Percentiles rank a stretch among this genome's conserved stretches.
phyloP scores from a whole-genome alignment of 2,797 vertebrate species.

The Megalops cyprinoides region DNA sequence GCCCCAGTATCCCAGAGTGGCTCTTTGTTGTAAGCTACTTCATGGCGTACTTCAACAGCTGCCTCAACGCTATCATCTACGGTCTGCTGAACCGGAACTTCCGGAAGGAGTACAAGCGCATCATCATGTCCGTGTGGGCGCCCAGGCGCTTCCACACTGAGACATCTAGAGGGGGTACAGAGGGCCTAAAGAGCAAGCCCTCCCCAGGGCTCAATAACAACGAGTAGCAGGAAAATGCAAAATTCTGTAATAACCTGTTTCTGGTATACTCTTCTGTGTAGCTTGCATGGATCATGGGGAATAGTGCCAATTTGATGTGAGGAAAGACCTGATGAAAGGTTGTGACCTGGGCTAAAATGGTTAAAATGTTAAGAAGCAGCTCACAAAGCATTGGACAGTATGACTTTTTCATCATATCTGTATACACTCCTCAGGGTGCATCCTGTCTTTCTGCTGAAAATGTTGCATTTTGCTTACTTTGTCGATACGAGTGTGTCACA shows the following conservation, averaged over 20 bases:
- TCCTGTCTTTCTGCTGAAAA: constrained; percentile 50
- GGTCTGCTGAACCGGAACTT: constrained; percentile 83
- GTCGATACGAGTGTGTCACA: too few relatives aligned
- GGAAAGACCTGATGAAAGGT: neutral
- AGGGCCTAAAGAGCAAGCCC: constrained; percentile 72
- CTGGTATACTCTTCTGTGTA: neutral
- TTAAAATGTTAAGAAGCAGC: constrained; percentile 27
- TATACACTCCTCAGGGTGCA: constrained; percentile 72
- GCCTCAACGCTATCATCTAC: constrained; percentile 82
- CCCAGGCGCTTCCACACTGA: constrained; percentile 74
- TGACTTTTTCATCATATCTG: constrained; percentile 55
- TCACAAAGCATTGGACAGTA: constrained; percentile 46
- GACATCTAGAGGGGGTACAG: constrained; percentile 71
- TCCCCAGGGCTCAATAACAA: constrained; percentile 75
- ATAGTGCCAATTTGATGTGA: constrained; percentile 3
- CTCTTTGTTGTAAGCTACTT: constrained; percentile 82
- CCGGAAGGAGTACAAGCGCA: constrained; percentile 81
- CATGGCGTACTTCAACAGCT: constrained; percentile 85
- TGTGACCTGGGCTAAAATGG: constrained; percentile 13
- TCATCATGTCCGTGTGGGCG: constrained; percentile 75
- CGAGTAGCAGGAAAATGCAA: constrained; percentile 45
- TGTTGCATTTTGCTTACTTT: too few relatives aligned
- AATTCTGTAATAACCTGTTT: too few relatives aligned
- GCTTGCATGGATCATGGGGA: constrained; percentile 18
- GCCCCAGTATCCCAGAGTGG: constrained; percentile 74